These are phyloP conservation scores for Pavo muticus DNA, from an alignment of 2,113 vertebrate genomes.

Conservation along the genomic window DNA sequence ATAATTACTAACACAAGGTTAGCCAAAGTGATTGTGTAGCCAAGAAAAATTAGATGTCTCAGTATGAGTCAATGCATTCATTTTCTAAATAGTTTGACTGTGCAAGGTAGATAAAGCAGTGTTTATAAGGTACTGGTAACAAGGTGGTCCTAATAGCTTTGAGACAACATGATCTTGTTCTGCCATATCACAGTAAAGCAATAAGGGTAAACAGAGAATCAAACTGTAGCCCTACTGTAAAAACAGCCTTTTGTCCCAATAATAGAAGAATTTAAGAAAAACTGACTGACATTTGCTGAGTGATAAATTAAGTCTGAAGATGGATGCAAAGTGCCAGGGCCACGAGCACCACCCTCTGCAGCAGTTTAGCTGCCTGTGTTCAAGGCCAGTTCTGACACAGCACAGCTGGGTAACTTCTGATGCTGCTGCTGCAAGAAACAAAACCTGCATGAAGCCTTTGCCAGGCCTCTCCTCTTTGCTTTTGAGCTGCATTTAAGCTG, in stretches of 20 bases:
- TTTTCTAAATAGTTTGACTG: constrained; percentile 23
- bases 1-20: constrained; percentile 44
- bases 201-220: not conserved
- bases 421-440: not conserved
- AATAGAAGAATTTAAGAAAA: not conserved
- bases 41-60: constrained; percentile 52
- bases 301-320: not conserved
- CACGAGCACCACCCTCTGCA: not conserved
- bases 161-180: not conserved
- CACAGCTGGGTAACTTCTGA: not conserved
- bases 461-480: not conserved
- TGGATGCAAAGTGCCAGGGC: not conserved
- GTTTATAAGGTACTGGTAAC: not conserved
- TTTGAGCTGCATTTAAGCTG: not conserved
- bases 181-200: not conserved
- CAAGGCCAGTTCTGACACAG: not conserved
- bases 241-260: not conserved
- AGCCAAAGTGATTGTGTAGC: constrained; percentile 25
- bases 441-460: not conserved
- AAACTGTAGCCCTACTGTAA: not conserved
- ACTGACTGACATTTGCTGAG: not conserved
- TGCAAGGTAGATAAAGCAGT: constrained; percentile 20
- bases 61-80: constrained; percentile 42
- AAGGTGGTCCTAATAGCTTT: constrained; percentile 8
- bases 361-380: not conserved